Evolutionary conservation across 1,140 invertebrate species (phyloP), one percentile per base, ranked within the genome.

Genomic region (Pseudomyrmex gracilis): DNA sequence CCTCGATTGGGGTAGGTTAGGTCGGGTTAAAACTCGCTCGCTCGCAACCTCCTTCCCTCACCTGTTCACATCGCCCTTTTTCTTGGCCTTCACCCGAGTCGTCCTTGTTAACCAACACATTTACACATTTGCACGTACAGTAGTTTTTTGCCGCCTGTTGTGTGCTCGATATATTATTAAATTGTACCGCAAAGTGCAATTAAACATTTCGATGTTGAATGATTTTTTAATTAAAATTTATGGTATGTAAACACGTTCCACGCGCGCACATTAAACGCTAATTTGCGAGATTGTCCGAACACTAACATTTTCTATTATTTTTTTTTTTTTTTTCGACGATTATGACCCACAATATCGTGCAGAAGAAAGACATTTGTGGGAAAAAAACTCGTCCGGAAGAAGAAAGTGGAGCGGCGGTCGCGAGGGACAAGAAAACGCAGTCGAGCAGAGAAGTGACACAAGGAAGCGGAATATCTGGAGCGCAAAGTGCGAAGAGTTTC

Each of bases 1-100:
- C 71, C 87, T 89, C 85, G 91, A 93, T 94, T 93, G 93, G 88
- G 92, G 91, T 93, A 93, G 93, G 93, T 93, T 93, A 93, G 92
- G 90, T 88, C 90, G 90, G 84, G 84, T 51, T 84, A 73, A 73
- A 82, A 82, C 87, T 89, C 82, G 77, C 83, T 87, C 82, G 80
- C 77, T 83, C 51, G 58, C 67, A 67, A 67, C 77, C 82, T 71
- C 76, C 67, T 73, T 82, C 70, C 61, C 55, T 83, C 70, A 66
- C 68, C 64, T 77, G 82, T 47, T 45, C 34, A 53, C 53, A 58
- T 74, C 77, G 5, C 10, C 4, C 70, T 22, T 34, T 53, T 70
- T 66, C 78, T 85, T 66, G 17, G 24, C 15, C 22, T 64, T 20
- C 58, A 60, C n/a, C 34, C 71, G 9, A 20, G 49, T 1, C 7